Conservation (phyloP, 2,888 invertebrate species). For the Gisinianus flammeolus region DNA sequence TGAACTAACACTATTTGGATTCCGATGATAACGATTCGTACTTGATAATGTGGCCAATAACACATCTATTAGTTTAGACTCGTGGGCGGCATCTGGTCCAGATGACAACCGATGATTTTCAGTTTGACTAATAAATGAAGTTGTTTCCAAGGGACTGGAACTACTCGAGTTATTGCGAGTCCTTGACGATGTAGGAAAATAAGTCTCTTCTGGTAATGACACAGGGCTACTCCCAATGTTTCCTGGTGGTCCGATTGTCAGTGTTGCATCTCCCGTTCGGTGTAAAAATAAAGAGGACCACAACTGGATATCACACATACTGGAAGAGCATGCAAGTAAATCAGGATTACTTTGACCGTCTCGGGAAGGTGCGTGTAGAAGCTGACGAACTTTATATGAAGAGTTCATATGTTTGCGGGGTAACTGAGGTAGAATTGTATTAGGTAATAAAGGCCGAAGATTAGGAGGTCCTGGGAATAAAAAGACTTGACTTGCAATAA, state of each 20-base stretch:
- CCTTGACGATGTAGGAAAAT: conserved; percentile 13
- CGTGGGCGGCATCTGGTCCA: conserved; percentile 47
- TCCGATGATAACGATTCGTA: conserved; percentile 41
- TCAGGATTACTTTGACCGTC: conserved; percentile 19
- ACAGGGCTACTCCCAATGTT: conserved; percentile 29
- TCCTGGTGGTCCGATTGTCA: conserved; percentile 35
- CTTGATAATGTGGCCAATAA: conserved; percentile 45
- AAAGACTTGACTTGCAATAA: conserved; percentile 9
- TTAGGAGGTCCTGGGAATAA: conserved; percentile 10
- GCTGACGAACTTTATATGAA: conserved; percentile 48
- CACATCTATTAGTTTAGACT: conserved; percentile 50
- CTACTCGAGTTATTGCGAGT: background rate
- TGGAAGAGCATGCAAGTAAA: conserved; percentile 45
- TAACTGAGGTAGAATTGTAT: conserved; percentile 23
- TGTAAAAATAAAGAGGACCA: conserved; percentile 53
- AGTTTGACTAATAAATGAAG: conserved; percentile 28
- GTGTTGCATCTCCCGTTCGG: conserved; percentile 41
- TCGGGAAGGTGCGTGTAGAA: conserved; percentile 38
- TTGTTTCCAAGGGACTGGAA: conserved; percentile 20
- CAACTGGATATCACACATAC: conserved; percentile 51
- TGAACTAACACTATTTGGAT: background rate
- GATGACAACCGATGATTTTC: conserved; percentile 18
- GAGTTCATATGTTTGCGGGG: conserved; percentile 50
- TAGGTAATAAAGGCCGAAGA: background rate
- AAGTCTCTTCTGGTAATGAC: conserved; percentile 25